phyloP scores from a whole-genome alignment of 2,797 vertebrate genomes.

The Hemitrygon akajei region DNA sequence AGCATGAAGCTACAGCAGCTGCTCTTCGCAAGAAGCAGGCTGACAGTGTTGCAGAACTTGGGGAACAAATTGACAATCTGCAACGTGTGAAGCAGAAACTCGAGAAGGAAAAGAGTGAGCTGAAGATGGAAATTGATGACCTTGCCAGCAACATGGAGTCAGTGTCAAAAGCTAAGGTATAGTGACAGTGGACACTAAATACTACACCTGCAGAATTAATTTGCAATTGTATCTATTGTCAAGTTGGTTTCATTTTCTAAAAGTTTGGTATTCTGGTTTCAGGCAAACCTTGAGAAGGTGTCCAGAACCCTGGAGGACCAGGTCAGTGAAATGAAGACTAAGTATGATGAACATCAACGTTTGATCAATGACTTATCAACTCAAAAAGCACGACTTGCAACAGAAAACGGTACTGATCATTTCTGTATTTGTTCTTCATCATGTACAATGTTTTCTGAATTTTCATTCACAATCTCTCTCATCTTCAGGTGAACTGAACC shows the following conservation, averaged over 20 bases:
- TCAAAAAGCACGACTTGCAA: conserved; percentile 61
- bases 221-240: neutral
- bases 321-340: conserved; percentile 59
- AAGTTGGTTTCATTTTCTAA: neutral
- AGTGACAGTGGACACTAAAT: neutral
- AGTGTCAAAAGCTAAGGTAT: conserved; percentile 64
- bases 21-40: conserved; percentile 74
- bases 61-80: conserved; percentile 73
- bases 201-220: neutral
- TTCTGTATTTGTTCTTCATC: neutral
- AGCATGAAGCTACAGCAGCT: conserved; percentile 67
- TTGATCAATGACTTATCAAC: conserved; percentile 56
- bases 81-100: conserved; percentile 78
- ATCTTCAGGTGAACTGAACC: conserved; percentile 63
- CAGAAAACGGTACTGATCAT: conserved; percentile 56
- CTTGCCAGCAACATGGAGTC: conserved; percentile 68
- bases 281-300: conserved; percentile 66
- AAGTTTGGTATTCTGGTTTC: neutral
- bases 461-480: neutral
- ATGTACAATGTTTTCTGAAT: no score
- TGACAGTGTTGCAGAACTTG: conserved; percentile 68
- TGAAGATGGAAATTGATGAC: conserved; percentile 73
- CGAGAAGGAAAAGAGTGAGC: conserved; percentile 73
- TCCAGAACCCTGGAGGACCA: conserved; percentile 63
- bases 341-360: conserved; percentile 60